These are phyloP conservation scores for Drosophila pectinifera DNA, from an alignment of 1,140 invertebrate species.

Conservation along the genomic window DNA sequence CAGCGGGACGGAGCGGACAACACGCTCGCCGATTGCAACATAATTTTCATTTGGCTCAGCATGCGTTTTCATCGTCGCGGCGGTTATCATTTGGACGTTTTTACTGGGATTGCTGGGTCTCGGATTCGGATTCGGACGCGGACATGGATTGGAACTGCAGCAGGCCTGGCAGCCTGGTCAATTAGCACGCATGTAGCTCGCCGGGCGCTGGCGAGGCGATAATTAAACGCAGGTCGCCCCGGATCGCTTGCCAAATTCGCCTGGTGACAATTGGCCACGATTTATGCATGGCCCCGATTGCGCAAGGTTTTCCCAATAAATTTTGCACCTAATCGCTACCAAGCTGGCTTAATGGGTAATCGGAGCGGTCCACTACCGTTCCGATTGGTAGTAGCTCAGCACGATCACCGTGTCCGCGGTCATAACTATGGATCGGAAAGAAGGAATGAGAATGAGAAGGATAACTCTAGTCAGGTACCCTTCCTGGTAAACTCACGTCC, in stretches of 20 bases:
- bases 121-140: conserved; percentile 15
- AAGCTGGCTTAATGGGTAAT: conserved; percentile 56
- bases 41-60: conserved; percentile 79
- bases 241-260: conserved; percentile 30
- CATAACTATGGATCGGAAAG: conserved; percentile 11
- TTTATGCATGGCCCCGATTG: conserved; percentile 66
- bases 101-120: conserved; percentile 15
- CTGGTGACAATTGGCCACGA: conserved; percentile 78
- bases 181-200: conserved; percentile 80
- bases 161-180: conserved; percentile 43
- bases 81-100: conserved; percentile 78
- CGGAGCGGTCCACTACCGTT: conserved; percentile 19
- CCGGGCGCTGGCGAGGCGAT: conserved; percentile 62
- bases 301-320: conserved; percentile 76
- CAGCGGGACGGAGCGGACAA: conserved; percentile 29
- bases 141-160: too few relatives aligned
- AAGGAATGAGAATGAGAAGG: background rate
- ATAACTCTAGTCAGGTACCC: background rate
- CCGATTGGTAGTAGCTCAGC: conserved; percentile 25
- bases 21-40: conserved; percentile 67
- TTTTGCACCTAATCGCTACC: conserved; percentile 70
- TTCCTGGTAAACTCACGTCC: conserved; percentile 19
- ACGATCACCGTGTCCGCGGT: background rate
- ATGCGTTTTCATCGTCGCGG: conserved; percentile 80
- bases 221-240: conserved; percentile 64